phyloP scores from a whole-genome alignment of 2,797 vertebrate species.

The Diglossa cyanea region DNA sequence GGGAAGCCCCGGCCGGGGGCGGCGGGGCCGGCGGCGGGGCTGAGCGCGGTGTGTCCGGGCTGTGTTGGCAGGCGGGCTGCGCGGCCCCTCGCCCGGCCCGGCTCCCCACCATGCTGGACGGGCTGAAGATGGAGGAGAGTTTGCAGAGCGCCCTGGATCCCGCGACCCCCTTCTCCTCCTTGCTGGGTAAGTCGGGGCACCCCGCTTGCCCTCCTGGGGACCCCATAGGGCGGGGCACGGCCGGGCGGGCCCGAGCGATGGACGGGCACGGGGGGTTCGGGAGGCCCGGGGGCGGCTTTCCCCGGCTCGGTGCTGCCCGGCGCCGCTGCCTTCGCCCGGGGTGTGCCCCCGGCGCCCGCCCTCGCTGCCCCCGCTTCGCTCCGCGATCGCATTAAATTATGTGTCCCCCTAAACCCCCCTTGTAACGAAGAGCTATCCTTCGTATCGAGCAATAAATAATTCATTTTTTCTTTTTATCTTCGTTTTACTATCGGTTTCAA shows the following conservation, averaged over 20 bases:
- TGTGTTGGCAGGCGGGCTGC: conserved; percentile 14
- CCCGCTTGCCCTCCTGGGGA: neutral
- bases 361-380: neutral
- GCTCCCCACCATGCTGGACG: conserved; percentile 77
- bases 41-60: neutral
- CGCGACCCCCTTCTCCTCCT: conserved; percentile 69
- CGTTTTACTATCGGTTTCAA: neutral
- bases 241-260: neutral
- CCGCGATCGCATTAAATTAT: neutral
- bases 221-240: neutral
- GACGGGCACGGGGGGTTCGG: neutral
- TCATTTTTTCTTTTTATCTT: neutral
- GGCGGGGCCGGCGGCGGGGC: neutral
- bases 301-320: neutral
- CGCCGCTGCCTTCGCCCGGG: neutral
- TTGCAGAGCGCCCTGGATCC: conserved; percentile 71
- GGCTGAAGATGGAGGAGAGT: conserved; percentile 80
- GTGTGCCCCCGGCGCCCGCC: neutral
- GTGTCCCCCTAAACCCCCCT: neutral
- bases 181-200: conserved; percentile 75
- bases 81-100: neutral
- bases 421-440: neutral
- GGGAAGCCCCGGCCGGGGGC: neutral
- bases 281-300: neutral
- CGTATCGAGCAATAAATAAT: neutral